These are phyloP conservation scores for Lithobates sylvaticus DNA, from an alignment of 2,797 vertebrate species.

Conservation along the genomic window DNA sequence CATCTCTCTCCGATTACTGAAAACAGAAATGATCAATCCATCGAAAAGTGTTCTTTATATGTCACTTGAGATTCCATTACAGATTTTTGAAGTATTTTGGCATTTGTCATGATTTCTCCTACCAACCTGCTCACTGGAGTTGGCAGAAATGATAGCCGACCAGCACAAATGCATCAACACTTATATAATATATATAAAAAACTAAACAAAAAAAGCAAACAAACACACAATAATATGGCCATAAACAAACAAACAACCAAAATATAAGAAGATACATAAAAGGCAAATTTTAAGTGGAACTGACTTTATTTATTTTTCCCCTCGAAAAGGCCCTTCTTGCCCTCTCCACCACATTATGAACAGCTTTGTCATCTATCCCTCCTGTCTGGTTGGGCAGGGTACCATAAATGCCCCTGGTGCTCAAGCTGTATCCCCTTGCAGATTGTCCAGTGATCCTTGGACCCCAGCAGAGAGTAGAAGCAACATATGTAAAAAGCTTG, in stretches of 20 bases:
- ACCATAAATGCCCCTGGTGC: neutral
- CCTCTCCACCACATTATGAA: no score
- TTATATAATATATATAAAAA: slow-evolving; percentile 6
- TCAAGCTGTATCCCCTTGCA: neutral
- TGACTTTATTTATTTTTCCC: neutral
- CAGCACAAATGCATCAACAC: slow-evolving; percentile 14
- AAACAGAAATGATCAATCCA: neutral
- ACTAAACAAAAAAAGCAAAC: neutral
- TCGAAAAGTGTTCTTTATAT: neutral
- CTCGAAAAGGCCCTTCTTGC: no score
- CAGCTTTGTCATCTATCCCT: neutral
- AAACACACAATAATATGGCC: slow-evolving; percentile 1
- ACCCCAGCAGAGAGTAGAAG: no score
- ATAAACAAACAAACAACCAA: slow-evolving; percentile 45
- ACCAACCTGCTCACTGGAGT: neutral
- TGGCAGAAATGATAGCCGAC: neutral
- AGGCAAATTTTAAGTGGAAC: neutral
- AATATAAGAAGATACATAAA: neutral
- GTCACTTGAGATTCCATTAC: neutral
- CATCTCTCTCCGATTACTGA: slow-evolving; percentile 3
- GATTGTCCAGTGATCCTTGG: neutral
- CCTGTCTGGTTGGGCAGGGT: no score
- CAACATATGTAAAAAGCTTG: neutral
- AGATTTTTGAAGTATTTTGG: slow-evolving; percentile 25
- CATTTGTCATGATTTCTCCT: neutral